Base-by-base conservation (phyloP, 2,888 invertebrate genomes). In the Yponomeuta malinellus region DNA sequence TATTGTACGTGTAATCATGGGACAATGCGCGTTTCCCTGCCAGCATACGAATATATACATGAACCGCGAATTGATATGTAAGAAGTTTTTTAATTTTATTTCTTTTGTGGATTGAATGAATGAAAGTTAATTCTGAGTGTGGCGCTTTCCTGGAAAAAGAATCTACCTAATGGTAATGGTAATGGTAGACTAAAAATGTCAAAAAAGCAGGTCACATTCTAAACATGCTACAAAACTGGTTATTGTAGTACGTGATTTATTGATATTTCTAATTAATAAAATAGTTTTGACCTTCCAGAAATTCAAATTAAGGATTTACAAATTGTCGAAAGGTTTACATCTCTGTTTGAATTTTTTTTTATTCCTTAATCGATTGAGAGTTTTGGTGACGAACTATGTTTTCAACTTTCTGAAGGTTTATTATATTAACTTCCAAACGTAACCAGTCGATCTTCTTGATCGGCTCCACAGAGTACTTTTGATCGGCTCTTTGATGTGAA, bases 61-160 rank as follows among this genome's bases (percentile, higher is more conserved):
- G 6, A 8, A 8, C 6, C 43, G 43, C 6, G 43, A 43, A 43
- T 43, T 43, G 6, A 43, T 5, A 43, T 8, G 5, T 43, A 43
- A 43, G 9, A 43, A 43, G 43, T 43, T 43, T 15, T 59, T 59
- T 59, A 15, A 12, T 59, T 59, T 12, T 33, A 15, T 43, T 15
- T 67, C 6, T 43, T 31, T 37, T 33, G 37, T 37, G 10, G 33
- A 31, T n/a, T 43, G 63, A 63, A 69, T 71, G 68, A 69, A 70
- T 72, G 72, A 72, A 71, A 69, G 73, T 33, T 12, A 59, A 59
- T 59, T 15, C 9, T 43, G 15, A 59, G 52, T 59, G 52, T 59
- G 52, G 52, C 52, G 15, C 15, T 4, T 59, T 15, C 15, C 52
- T 15, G 1, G 1, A 59, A 59, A 59, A 59, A 15, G 0, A 43